Evolutionary conservation across 1,140 invertebrate genomes (phyloP).

Genomic region (Pogonomyrmex californicus): DNA sequence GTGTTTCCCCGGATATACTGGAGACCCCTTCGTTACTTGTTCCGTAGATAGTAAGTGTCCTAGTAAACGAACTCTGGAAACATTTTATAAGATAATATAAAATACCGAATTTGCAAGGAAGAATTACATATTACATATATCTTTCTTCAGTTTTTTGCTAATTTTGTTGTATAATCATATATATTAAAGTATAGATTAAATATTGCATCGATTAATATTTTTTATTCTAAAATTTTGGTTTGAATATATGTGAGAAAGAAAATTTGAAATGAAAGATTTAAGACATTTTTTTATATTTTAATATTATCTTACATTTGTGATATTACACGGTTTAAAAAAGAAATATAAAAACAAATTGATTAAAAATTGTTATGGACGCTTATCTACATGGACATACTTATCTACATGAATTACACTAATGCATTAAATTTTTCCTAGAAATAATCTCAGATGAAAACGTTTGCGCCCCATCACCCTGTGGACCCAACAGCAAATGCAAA

Average conservation of each 20-base stretch:
- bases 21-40: slow-evolving; percentile 89
- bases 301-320: neutral
- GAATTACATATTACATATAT: neutral
- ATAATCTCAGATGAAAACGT: slow-evolving; percentile 83
- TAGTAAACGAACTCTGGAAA: neutral
- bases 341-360: neutral
- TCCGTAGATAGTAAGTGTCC: slow-evolving; percentile 60
- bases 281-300: neutral
- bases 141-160: neutral
- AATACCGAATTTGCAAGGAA: neutral
- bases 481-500: slow-evolving; percentile 90
- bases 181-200: slow-evolving; percentile 1
- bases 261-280: neutral
- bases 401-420: slow-evolving; percentile 41
- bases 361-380: neutral
- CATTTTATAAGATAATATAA: neutral
- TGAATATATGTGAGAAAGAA: slow-evolving; percentile 11
- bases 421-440: slow-evolving; percentile 39
- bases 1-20: slow-evolving; percentile 89
- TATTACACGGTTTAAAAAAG: neutral
- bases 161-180: neutral
- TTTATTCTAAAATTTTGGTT: neutral
- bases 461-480: slow-evolving; percentile 91
- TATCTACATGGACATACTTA: neutral
- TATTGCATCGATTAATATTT: neutral